Conservation (phyloP, 2,888 invertebrate genomes). For the Xylophagus ater region DNA sequence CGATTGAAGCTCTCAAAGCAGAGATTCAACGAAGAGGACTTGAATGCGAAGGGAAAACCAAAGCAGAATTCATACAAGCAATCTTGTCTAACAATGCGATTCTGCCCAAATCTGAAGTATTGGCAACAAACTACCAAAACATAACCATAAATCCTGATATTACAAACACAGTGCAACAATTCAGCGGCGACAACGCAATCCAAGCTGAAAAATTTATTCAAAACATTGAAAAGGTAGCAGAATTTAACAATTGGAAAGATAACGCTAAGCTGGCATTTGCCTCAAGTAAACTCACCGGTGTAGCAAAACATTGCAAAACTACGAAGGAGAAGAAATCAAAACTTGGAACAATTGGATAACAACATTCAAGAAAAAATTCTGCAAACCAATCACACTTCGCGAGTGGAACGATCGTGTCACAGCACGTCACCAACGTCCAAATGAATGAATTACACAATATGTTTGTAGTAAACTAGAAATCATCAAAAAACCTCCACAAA, state of each 20-base stretch:
- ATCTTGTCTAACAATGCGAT: too few relatives aligned
- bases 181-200: slow-evolving; percentile 7
- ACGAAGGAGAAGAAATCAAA: slow-evolving; percentile 8
- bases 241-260: slow-evolving; percentile 7
- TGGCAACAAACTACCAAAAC: slow-evolving; percentile 7
- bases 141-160: slow-evolving; percentile 7
- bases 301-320: slow-evolving; percentile 12
- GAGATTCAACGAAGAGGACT: too few relatives aligned
- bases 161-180: slow-evolving; percentile 7
- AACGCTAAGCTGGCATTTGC: slow-evolving; percentile 8
- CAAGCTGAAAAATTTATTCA: slow-evolving; percentile 8
- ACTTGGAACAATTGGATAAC: slow-evolving; percentile 5
- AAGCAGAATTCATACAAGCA: too few relatives aligned
- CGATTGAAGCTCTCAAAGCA: too few relatives aligned
- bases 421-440: slow-evolving; percentile 7
- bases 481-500: neutral
- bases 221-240: neutral
- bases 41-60: too few relatives aligned
- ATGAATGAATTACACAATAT: slow-evolving; percentile 9
- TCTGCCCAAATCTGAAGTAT: too few relatives aligned
- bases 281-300: slow-evolving; percentile 5
- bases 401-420: slow-evolving; percentile 10
- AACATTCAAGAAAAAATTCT: slow-evolving; percentile 4
- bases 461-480: slow-evolving; percentile 1
- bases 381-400: slow-evolving; percentile 7